Evolutionary conservation across 2,888 invertebrate species (phyloP), one percentile per base, ranked within the genome.

Genomic region (Eristalis intricaria): DNA sequence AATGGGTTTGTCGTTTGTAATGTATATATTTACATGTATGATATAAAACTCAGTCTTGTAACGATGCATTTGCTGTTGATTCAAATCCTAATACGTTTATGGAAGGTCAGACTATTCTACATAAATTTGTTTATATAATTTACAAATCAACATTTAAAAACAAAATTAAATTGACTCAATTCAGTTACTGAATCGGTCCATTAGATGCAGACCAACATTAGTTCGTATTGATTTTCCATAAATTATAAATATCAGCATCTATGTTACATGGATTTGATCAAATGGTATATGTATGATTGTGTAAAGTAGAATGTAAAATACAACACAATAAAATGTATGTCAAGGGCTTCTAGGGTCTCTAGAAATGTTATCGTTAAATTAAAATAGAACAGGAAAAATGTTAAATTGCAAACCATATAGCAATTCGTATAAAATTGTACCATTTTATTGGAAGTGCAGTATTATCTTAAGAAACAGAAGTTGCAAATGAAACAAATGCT

Each of bases 401-500:
- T 43, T 29, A 71, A 32, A 56, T 71, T 79, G 40, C 50, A 64
- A 77, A 77, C n/a, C 75, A 69, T 56, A 23, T 43, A 50, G 22
- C 64, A 60, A 29, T 22, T n/a, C 58, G 15, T 63, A 4, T 69
- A 32, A 43, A 68, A 22, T 32, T 13, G 23, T 22, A 43, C 26
- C 61, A 4, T 40, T 76, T 66, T 32, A 58, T 56, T 71, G 58
- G 10, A 22, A 65, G 40, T 68, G 32, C 23, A 50, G 26, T 23
- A 15, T 58, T 66, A 19, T 10, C 43, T 40, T 38, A 40, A 65
- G 61, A 63, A 60, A 23, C 60, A 26, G 11, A 56, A 63, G 64
- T 66, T 38, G 65, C 70, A 70, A 82, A 76, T 76, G n/a, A 77
- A 85, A 73, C 73, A 43, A 85, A 76, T 68, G 11, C 58, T 81